Evolutionary conservation across 2,113 vertebrate genomes (phyloP).

Genomic region (Cariama cristata): DNA sequence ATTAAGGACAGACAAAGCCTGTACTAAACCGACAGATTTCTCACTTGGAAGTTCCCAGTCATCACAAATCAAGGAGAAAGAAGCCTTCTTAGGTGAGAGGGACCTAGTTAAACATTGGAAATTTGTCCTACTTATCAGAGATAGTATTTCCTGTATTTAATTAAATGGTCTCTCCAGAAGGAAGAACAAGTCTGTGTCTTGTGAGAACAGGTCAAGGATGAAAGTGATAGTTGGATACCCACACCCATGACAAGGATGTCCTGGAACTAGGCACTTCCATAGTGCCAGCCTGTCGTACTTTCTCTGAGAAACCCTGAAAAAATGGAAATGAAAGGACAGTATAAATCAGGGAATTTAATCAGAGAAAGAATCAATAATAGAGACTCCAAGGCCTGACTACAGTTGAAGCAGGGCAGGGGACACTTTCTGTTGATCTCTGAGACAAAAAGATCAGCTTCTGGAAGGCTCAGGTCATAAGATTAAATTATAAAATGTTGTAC

Average conservation of each 20-base stretch:
- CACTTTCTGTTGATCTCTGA: not conserved
- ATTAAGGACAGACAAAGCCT: not conserved
- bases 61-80: slow-evolving; percentile 1
- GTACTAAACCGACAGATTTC: not conserved
- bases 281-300: not conserved
- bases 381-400: not conserved
- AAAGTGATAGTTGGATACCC: not conserved
- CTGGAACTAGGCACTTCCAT: not conserved
- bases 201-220: slow-evolving; percentile 28
- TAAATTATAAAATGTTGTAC: not conserved
- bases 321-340: not conserved
- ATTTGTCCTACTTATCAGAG: not conserved
- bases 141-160: not conserved
- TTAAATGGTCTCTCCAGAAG: not conserved
- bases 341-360: not conserved
- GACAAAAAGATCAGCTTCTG: not conserved
- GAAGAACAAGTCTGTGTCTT: not conserved
- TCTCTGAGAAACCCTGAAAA: not conserved
- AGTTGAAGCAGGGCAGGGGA: not conserved
- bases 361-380: not conserved
- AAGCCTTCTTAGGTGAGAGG: not conserved
- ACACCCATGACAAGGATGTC: not conserved
- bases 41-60: not conserved
- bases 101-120: not conserved
- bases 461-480: not conserved